phyloP scores from a whole-genome alignment of 2,888 invertebrate genomes.

The Mamestra brassicae region DNA sequence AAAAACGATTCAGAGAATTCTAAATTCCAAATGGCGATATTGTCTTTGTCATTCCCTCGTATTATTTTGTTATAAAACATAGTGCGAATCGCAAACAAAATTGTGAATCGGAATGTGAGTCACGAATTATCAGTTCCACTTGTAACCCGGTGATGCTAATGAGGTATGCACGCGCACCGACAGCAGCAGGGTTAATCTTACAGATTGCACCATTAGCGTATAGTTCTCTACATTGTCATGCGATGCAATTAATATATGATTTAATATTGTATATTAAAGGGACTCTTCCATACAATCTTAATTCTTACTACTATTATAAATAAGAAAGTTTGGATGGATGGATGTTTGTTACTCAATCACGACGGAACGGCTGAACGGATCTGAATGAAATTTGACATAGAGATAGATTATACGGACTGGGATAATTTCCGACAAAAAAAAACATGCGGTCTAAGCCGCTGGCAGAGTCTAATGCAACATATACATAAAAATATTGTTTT shows the following conservation, averaged over 20 bases:
- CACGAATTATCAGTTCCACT: conserved; percentile 68
- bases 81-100: conserved; percentile 44
- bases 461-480: no score
- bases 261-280: not conserved
- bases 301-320: no score
- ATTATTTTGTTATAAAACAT: conserved; percentile 3
- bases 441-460: no score
- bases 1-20: not conserved
- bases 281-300: not conserved
- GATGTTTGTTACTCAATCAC: no score
- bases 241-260: not conserved
- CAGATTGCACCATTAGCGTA: conserved; percentile 23
- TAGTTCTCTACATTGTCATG: conserved; percentile 8
- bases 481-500: not conserved
- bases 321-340: no score
- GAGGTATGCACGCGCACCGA: conserved; percentile 41
- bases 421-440: no score
- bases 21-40: conserved; percentile 2
- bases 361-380: no score
- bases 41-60: not conserved
- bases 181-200: conserved; percentile 22
- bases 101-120: conserved; percentile 60
- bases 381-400: no score
- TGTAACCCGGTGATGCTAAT: conserved; percentile 59
- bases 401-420: no score